Evolutionary conservation across 1,140 invertebrate species (phyloP), one percentile per base, ranked within the genome.

Genomic region (Antheraea mylitta): DNA sequence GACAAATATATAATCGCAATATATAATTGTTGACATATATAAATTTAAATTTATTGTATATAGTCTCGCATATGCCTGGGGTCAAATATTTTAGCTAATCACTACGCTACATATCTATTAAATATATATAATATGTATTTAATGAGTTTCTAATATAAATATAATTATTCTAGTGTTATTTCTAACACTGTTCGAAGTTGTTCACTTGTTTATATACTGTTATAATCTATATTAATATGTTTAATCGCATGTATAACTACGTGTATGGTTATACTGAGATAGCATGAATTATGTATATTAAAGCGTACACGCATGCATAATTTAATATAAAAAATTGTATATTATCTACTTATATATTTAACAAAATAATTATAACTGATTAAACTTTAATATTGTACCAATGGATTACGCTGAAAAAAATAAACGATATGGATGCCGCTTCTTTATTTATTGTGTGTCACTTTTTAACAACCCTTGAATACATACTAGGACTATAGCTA

Each of bases 351-450:
- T 83, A 77, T 81, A 84, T 84, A 82, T 69, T 82, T 78, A 79
- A 78, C 75, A 73, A 78, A 78, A 61, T 68, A 73, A 82, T 73
- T 85, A 78, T 84, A 86, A 81, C 75, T 75, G 72, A 87, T 82
- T 83, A 89, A 86, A 79, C 85, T 91, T 78, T 89, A 85, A 86
- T 78, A 89, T 89, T 91, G 89, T 91, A 91, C 87, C 89, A 90
- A 87, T 83, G 77, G 80, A 86, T 87, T 91, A 91, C 81, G 86
- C 89, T 89, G 83, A 71, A 87, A 75, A 83, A 87, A 90, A 89
- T 91, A 91, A 90, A 91, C 86, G 81, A 88, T 87, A 90, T 83
- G 87, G 87, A 87, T 86, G 86, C 85, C 85, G 87, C 87, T 91
- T 90, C 86, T 89, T 91, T 89, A 90, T 89, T 89, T 81, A 68